These are phyloP conservation scores for Nannoperca obscura DNA, from an alignment of 2,797 vertebrate species.

Conservation along the genomic window DNA sequence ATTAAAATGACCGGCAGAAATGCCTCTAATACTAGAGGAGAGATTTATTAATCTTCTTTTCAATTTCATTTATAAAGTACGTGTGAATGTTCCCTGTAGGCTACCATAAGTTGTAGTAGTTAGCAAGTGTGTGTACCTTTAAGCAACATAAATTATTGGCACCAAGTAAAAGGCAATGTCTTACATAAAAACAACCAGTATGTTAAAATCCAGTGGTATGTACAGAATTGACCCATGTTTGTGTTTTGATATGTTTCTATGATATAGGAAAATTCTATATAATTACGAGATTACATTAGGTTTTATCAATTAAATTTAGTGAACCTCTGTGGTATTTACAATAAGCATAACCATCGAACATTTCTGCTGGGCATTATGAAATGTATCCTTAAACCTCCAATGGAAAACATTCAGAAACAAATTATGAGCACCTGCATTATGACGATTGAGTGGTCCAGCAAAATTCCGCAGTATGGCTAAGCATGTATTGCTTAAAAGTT, in stretches of 20 bases:
- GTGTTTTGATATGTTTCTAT: background rate
- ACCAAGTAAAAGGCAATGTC: background rate
- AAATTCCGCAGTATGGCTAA: background rate
- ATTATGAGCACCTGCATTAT: too few relatives aligned
- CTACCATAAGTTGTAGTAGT: background rate
- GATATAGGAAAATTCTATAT: background rate
- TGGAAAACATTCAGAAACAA: too few relatives aligned
- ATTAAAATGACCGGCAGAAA: slow-evolving; percentile 31
- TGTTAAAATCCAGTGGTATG: background rate
- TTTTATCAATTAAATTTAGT: background rate
- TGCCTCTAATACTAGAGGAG: slow-evolving; percentile 1
- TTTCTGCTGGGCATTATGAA: background rate
- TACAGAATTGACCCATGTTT: background rate
- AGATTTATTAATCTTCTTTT: slow-evolving; percentile 22
- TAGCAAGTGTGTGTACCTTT: slow-evolving; percentile 14
- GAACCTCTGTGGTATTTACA: background rate
- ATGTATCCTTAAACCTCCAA: background rate
- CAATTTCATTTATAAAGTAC: slow-evolving; percentile 13
- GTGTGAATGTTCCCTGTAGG: background rate
- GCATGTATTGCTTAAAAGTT: background rate
- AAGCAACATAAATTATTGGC: background rate
- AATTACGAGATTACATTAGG: background rate
- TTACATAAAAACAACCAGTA: background rate
- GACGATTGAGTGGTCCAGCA: too few relatives aligned
- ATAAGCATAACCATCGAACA: background rate